Evolutionary conservation across 1,140 invertebrate species (phyloP).

Genomic region (Diuraphis noxia): DNA sequence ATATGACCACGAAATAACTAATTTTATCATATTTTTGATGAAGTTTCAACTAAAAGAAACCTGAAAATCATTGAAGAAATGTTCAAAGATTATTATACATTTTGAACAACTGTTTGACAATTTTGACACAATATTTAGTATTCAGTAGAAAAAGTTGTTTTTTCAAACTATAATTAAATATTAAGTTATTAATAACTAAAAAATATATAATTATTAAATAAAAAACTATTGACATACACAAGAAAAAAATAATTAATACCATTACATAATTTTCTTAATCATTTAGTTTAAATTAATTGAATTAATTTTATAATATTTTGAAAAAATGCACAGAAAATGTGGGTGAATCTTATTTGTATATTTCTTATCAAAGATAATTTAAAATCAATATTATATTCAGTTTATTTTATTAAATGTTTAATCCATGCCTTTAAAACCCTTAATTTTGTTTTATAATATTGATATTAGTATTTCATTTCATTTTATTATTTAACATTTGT

Average conservation of each 20-base stretch:
- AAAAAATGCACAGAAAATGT: not conserved
- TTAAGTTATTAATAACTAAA: not conserved
- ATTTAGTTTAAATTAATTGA: not conserved
- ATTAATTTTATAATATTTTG: not conserved
- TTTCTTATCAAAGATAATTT: not conserved
- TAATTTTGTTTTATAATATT: not conserved
- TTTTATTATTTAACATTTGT: constrained; percentile 12
- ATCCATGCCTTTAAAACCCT: not conserved
- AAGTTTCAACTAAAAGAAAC: not conserved
- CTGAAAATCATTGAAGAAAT: not conserved
- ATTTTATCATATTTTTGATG: not conserved
- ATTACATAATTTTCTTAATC: not conserved
- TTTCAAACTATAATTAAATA: not conserved
- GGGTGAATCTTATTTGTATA: not conserved
- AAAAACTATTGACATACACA: not conserved
- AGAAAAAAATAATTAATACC: not conserved
- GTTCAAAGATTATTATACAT: not conserved
- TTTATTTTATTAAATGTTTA: not conserved
- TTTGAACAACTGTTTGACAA: not conserved
- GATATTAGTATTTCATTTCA: not conserved
- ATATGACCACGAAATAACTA: not conserved
- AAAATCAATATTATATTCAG: not conserved
- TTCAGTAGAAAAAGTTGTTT: not conserved
- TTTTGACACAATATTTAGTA: not conserved
- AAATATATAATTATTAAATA: not conserved